Evolutionary conservation across 2,888 invertebrate species (phyloP).

Genomic region (Epinotia ramella): DNA sequence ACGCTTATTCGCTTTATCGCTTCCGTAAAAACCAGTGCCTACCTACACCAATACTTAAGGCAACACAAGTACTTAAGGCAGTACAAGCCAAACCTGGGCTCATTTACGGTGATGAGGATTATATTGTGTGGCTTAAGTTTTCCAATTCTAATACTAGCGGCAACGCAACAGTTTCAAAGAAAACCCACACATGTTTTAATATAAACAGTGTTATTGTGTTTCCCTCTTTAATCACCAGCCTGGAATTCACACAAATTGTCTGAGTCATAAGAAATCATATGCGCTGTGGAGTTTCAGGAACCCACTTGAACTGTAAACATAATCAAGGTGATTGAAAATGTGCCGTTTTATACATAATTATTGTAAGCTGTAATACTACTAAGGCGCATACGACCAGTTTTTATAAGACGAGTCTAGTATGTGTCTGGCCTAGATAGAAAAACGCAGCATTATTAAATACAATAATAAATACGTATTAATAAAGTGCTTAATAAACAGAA

Average conservation of each 20-base stretch:
- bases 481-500: background rate
- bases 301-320: background rate
- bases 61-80: too few relatives aligned
- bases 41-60: too few relatives aligned
- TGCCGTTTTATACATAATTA: background rate
- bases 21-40: too few relatives aligned
- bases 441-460: background rate
- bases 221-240: slow-evolving; percentile 5
- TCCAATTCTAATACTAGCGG: background rate
- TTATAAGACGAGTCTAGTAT: too few relatives aligned
- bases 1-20: too few relatives aligned
- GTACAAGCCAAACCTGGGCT: too few relatives aligned
- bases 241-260: slow-evolving; percentile 23
- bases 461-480: background rate
- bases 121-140: background rate
- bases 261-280: slow-evolving; percentile 21
- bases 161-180: slow-evolving; percentile 11
- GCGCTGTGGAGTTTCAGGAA: background rate
- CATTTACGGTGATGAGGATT: background rate
- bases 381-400: too few relatives aligned
- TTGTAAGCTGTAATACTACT: too few relatives aligned
- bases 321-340: background rate
- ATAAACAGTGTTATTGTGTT: slow-evolving; percentile 19
- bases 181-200: slow-evolving; percentile 34
- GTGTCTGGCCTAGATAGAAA: too few relatives aligned